Evolutionary conservation across 2,888 invertebrate genomes (phyloP), one percentile per base, ranked within the genome.

Genomic region (Scaptomyza tumidula): DNA sequence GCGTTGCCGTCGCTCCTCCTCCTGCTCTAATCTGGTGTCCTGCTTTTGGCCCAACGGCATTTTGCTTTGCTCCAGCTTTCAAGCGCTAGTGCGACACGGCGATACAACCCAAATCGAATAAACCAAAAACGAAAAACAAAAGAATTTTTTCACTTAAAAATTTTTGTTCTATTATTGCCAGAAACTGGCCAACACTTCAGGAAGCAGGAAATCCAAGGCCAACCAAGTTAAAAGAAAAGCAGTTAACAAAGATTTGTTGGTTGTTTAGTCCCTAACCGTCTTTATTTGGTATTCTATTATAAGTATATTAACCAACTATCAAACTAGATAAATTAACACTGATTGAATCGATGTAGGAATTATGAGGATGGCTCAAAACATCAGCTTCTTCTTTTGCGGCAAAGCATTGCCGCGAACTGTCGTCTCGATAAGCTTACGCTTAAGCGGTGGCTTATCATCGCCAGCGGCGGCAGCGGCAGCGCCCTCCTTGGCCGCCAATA

Each of bases 361-460:
- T 5, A 7, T 29, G 29, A 29, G 7, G 29, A 29, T 29, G 29
- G 37, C 6, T 35, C 91, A 94, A 90, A 94, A 94, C 88, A 94
- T 93, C 67, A 94, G 90, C 84, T 94, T 92, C 86, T 94, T 94
- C 45, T 87, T 83, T 14, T 81, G 85, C 0, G 87, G 69, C 11
- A 94, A 92, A 14, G 94, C 89, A 27, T 93, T 93, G 45, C 92
- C 94, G 44, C 95, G 94, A 82, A 95, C 95, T 62, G 93, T 92
- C 2, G 93, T 92, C 84, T 95, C 95, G 29, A 94, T 86, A 41
- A 95, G 89, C 90, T 96, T 96, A 53, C 96, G 92, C 89, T 96
- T 96, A 35, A 95, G 91, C 66, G 2, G 94, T 1, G 94, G 94
- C 78, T 93, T 94, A 59, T 94, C 94, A 0, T 87, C 52, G 50